Base-by-base conservation (phyloP, 1,140 invertebrate species). In the Zaprionus lachaisei region DNA sequence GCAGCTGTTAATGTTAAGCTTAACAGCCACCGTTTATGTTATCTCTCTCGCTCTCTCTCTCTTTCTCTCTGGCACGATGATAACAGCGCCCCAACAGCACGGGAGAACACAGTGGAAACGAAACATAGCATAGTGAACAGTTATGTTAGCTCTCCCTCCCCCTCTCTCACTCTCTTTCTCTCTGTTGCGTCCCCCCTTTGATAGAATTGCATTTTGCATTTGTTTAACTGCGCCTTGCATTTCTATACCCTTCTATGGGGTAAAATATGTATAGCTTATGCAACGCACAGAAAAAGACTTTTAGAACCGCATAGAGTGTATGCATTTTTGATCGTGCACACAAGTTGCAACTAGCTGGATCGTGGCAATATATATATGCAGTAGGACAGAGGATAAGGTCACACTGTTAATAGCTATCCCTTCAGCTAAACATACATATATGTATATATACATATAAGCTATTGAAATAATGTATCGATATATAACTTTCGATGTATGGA, bases 1-100 rank as follows among this genome's bases (percentile, higher is more conserved):
- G 66, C 56, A 17, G 31, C 60, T 47, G 65, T 58, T 67, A 58
- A 57, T 74, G 67, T 70, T 64, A 49, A 58, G 9, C 14, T 3
- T 56, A 56, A 56, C 54, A 56, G 54, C 54, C n/a, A 15, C 26
- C 31, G 15, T 26, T 7, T 17, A 5, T 1, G 41, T n/a, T 44
- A 5, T 3, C 41, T 7, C 41, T 44, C 41, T 7, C 41, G 6
- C 41, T 17, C 41, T 47, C 37, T 4, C 14, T 12, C 14, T 38
- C 41, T 17, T n/a, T 44, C 41, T 2, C 41, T n/a, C 41, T 17
- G 5, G 2, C 38, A 5, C 38, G 0, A 5, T n/a, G 38, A 6
- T 5, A 38, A 15, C 37, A 38, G 37, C 38, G 5, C 38, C 1
- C 1, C 15, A 41, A 41, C 5, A n/a, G 38, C 14, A 15, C 2